Evolutionary conservation across 2,888 invertebrate species (phyloP), one percentile per base, ranked within the genome.

Genomic region (Habroteleia sp.): DNA sequence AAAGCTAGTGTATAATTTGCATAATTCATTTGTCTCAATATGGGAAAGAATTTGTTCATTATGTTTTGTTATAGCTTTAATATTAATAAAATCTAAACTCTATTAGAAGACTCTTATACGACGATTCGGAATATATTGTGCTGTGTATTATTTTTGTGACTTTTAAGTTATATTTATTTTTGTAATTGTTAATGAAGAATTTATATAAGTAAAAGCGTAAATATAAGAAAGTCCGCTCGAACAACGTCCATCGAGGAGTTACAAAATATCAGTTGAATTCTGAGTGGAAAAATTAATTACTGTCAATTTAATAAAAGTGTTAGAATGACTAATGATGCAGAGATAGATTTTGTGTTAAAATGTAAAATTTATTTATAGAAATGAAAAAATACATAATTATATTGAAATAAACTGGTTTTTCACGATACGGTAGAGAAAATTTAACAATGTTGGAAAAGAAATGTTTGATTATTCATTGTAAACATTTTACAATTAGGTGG

Each of bases 221-320:
- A n/a, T n/a, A 29, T 8, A 25, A 14, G 3, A 25, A 14, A 46
- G 29, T 33, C 11, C 33, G 39, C 20, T 8, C 35, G 29, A 66
- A 66, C 65, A 66, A 42, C 54, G 65, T 66, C 65, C 65, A 65
- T 65, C 65, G 42, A 42, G 29, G 41, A 13, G 6, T 6, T 52
- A 35, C 14, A 17, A 42, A 54, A 56, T 56, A 35, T n/a, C 23
- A 35, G 50, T 23, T 14, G 48, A 3, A 20, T 37, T 52, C 25
- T 25, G 3, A 25, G 14, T 23, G 3, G 11, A 16, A 10, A 23
- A 29, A 39, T 41, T 13, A 37, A 52, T 54, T 39, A 17, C 27
- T 29, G 39, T 29, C 29, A 39, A 29, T 17, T 29, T 56, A 5
- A 56, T 31, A 31, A 20, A n/a, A 58, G 8, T 42, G 33, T 44